Percentiles rank a stretch among this genome's conserved stretches.
These are phyloP conservation scores for Pollenia labialis DNA, from an alignment of 2,888 invertebrate species.

Conservation along the genomic window DNA sequence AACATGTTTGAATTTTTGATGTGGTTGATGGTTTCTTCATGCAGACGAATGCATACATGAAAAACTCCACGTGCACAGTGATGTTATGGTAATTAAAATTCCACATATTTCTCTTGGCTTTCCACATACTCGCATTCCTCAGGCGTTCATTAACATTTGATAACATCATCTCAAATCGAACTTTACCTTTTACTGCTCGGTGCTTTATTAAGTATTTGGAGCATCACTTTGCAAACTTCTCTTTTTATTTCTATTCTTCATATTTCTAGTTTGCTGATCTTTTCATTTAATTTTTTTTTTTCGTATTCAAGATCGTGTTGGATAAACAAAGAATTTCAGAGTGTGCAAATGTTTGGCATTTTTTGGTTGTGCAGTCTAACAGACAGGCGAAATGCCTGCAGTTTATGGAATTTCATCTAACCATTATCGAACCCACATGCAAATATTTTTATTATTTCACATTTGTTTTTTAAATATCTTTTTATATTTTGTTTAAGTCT, in stretches of 20 bases:
- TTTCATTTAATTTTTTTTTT: conserved; percentile 5
- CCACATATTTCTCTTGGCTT: conserved; percentile 51
- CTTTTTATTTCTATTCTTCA: not conserved
- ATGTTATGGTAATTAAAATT: conserved; percentile 70
- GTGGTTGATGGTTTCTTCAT: conserved; percentile 12
- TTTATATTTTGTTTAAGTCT: conserved; percentile 3
- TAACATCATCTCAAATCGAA: conserved; percentile 52
- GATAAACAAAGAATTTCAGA: conserved; percentile 51
- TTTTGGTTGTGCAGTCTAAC: conserved; percentile 28
- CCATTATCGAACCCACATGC: conserved; percentile 54
- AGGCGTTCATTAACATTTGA: conserved; percentile 70
- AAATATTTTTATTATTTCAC: conserved; percentile 44
- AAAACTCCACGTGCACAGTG: conserved; percentile 65
- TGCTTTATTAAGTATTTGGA: conserved; percentile 66
- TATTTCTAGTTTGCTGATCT: not conserved
- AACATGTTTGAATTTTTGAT: not conserved
- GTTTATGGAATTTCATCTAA: conserved; percentile 75
- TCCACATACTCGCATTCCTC: conserved; percentile 49
- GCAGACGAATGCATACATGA: not conserved
- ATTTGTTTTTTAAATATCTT: conserved; percentile 17
- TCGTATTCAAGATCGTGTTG: conserved; percentile 46
- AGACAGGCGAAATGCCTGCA: conserved; percentile 77
- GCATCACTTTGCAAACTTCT: conserved; percentile 54
- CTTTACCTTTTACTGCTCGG: not conserved
- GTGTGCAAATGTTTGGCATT: conserved; percentile 46